Evolutionary conservation across 2,888 invertebrate genomes (phyloP).

Genomic region (Diploptera punctata): DNA sequence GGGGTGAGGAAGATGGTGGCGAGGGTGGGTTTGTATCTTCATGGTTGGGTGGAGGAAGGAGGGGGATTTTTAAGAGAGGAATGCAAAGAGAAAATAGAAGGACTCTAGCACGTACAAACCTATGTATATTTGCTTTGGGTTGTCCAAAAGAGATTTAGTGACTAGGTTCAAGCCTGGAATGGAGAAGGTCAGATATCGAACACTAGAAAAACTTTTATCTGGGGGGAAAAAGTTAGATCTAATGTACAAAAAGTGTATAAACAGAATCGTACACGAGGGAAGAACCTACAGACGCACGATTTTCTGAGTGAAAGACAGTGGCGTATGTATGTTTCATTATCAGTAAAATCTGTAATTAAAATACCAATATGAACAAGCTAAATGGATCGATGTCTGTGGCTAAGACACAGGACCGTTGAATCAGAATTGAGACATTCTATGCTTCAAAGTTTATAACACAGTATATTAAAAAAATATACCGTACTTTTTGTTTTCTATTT

Average conservation of each 20-base stretch:
- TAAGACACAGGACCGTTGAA: too few relatives aligned
- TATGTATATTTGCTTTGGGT: neutral
- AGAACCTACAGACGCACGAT: too few relatives aligned
- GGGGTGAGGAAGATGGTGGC: neutral
- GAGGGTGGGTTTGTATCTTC: neutral
- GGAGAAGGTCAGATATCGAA: constrained; percentile 10
- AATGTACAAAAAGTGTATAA: neutral
- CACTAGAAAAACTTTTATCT: neutral
- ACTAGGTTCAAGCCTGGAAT: neutral
- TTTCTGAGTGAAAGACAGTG: too few relatives aligned
- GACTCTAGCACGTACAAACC: neutral
- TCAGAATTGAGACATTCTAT: too few relatives aligned
- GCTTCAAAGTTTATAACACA: too few relatives aligned
- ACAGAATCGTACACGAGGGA: too few relatives aligned
- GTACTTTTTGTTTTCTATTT: too few relatives aligned
- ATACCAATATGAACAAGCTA: too few relatives aligned
- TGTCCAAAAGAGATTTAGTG: constrained; percentile 3
- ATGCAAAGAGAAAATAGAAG: neutral
- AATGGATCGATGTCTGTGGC: too few relatives aligned
- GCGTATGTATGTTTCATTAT: too few relatives aligned
- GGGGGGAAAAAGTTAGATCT: neutral
- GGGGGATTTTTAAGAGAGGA: neutral
- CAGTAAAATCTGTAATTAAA: too few relatives aligned
- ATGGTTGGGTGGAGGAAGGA: neutral
- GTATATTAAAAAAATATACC: too few relatives aligned